Base-by-base conservation (phyloP, 2,113 vertebrate species). In the Mustelus asterias region DNA sequence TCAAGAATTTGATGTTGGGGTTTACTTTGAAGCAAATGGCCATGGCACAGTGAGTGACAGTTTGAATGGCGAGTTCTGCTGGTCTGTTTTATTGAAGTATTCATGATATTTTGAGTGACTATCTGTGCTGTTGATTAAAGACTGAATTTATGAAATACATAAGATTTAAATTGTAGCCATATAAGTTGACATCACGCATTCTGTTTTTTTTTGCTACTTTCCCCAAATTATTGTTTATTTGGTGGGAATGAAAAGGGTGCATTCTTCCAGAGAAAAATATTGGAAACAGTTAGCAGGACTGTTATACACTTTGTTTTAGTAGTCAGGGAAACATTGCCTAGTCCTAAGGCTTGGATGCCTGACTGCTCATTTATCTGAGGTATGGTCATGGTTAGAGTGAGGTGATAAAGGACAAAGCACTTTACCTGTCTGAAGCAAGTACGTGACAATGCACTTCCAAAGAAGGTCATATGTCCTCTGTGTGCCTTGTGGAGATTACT, bases 21-120 rank as follows among this genome's bases (percentile, higher is more conserved):
- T 99, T 96, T 99, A 99, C 97, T 99, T 99, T 97, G 99, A 99
- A 97, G 99, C 99, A 95, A 99, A 99, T 0, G 99, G 99, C 37
- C 99, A 99, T 0, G 99, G 99, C 96, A 99, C 99, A 18, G 99
- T 99, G 97, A 98, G 98, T 98, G 41, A 18, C 26, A 29, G 96
- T 95, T 70, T 60, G 72, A 83, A 63, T 37, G 60, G 33, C 24
- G 54, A 83, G 72, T 48, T 85, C 8, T 22, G n/a, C 69, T 95
- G 24, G 20, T 85, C 14, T 95, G 41, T 95, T 70, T 44, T 44
- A 37, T 6, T 1, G 14, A 60, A 63, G 18, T 63, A 18, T 78
- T 60, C 22, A 37, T 44, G 69, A 37, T 63, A 41, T 60, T 83
- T 58, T 67, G 6, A 93, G 60, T 67, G 33, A 24, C 8, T 63